These are phyloP conservation scores for Solea senegalensis DNA, from an alignment of 2,113 vertebrate species.

Conservation along the genomic window DNA sequence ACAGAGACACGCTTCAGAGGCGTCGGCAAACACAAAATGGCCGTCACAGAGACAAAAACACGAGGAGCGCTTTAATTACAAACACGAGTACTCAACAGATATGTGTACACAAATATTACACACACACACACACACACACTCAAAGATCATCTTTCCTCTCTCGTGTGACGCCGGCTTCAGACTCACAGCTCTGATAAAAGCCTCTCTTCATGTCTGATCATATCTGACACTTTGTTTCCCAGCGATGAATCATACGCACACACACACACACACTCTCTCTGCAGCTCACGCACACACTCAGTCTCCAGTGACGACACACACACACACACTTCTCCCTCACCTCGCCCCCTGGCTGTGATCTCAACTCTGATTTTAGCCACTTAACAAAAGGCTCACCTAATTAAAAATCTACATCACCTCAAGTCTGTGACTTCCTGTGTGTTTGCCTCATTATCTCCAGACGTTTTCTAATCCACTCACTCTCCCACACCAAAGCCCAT, in stretches of 20 bases:
- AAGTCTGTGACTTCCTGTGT: too few species aligned
- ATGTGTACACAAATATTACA: too few species aligned
- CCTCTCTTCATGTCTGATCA: conserved; percentile 60
- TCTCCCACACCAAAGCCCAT: too few species aligned
- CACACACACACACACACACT: conserved; percentile 2
- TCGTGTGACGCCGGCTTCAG: not conserved
- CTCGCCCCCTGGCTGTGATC: not conserved
- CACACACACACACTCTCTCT: not conserved
- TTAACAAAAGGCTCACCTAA: too few species aligned
- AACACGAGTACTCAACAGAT: too few species aligned
- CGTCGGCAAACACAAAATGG: conserved; percentile 32
- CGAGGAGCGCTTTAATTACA: not conserved
- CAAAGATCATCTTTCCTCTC: not conserved
- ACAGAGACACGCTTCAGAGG: conserved; percentile 41
- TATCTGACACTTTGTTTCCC: conserved; percentile 52
- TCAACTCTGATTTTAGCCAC: too few species aligned
- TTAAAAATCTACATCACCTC: too few species aligned
- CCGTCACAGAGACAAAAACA: not conserved
- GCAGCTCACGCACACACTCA: not conserved
- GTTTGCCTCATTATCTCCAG: too few species aligned
- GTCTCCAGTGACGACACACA: not conserved
- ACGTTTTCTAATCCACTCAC: too few species aligned
- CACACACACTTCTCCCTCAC: not conserved
- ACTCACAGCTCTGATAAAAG: conserved; percentile 42
- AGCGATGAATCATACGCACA: conserved; percentile 54